Base-by-base conservation (phyloP, 2,113 vertebrate species). In the Phylloscopus trochilus region DNA sequence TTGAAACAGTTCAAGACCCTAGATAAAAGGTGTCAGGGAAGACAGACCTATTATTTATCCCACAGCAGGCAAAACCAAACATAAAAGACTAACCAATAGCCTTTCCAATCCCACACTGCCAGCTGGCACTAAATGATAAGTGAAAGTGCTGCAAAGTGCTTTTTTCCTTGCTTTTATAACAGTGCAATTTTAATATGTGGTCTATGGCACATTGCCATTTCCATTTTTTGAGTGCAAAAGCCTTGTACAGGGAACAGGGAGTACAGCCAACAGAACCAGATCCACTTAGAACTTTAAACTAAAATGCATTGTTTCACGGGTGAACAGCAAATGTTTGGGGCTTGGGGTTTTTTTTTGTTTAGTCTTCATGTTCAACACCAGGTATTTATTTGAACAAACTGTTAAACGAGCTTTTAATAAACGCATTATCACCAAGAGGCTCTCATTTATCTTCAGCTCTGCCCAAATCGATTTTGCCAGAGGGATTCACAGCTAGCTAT, bases 41-140 rank as follows among this genome's bases (percentile, higher is more conserved):
- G 89, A 75, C 2, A 92, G 81, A 87, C 27, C 24, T 37, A 15
- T 75, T 92, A 82, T 69, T 95, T 89, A 87, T 79, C 59, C 46
- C 63, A 63, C 47, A 44, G 84, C 52, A 80, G 87, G 41, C 43
- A 88, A 80, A 46, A 96, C 18, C 67, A 87, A 86, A 83, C 69
- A 77, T 27, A 93, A 90, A 92, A 91, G 83, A 59, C 66, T 75
- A 94, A 92, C 86, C 68, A 74, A 41, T 70, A 93, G 69, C 69
- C 59, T 89, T 93, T 84, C 47, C 83, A 91, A 59, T 80, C 69
- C 68, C 80, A 77, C 43, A 26, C 37, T 87, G 82, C 87, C 93
- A 96, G 92, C 89, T 97, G 93, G 89, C 87, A 80, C 43, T 39
- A 76, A 93, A 68, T 41, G 88, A 49, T 87, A 95, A 96, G 89